These are phyloP conservation scores for Chydorus sphaericus DNA, from an alignment of 2,888 invertebrate genomes.

Conservation along the genomic window DNA sequence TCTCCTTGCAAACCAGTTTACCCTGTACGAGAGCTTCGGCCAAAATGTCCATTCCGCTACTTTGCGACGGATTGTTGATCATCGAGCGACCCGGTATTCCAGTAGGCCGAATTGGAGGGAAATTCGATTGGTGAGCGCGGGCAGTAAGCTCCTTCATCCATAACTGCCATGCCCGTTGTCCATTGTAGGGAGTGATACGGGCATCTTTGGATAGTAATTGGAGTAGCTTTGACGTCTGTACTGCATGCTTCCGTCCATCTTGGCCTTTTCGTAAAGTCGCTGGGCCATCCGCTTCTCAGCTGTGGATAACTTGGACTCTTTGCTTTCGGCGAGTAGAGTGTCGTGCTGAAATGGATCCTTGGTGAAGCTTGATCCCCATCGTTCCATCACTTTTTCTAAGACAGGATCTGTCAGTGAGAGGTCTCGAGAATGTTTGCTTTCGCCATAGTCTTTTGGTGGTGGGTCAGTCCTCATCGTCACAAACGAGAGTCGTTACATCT, in stretches of 20 bases:
- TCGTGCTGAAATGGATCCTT: constrained; percentile 88
- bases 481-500: constrained; percentile 74
- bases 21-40: constrained; percentile 13
- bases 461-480: constrained; percentile 78
- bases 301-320: constrained; percentile 83
- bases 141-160: not conserved
- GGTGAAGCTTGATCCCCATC: constrained; percentile 34
- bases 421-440: constrained; percentile 50
- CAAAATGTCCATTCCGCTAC: constrained; percentile 1
- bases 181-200: constrained; percentile 8
- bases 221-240: constrained; percentile 28
- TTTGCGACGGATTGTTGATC: not conserved
- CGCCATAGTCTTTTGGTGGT: constrained; percentile 53
- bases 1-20: constrained; percentile 2
- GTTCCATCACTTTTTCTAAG: constrained; percentile 48
- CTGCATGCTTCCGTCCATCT: constrained; percentile 22
- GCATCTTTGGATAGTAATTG: constrained; percentile 24
- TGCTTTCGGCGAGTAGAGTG: constrained; percentile 80
- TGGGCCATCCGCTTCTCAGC: constrained; percentile 87
- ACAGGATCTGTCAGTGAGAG: constrained; percentile 46
- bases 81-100: not conserved
- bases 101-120: not conserved
- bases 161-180: not conserved
- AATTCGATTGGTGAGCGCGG: no score
- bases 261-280: constrained; percentile 64